Evolutionary conservation across 2,888 invertebrate species (phyloP).

Genomic region (Gibbula magus): DNA sequence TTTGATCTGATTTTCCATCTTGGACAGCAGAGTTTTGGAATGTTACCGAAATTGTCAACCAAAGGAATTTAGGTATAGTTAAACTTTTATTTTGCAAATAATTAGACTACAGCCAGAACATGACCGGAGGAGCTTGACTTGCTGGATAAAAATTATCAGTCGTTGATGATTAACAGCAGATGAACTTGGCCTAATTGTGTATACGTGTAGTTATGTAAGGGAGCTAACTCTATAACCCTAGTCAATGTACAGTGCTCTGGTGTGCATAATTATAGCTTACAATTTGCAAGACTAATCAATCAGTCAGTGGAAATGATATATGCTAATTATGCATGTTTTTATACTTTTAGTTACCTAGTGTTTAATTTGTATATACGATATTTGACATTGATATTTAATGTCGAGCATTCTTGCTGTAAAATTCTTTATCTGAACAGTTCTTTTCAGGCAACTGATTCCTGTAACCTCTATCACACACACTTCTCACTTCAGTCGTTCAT

Average conservation of each 20-base stretch:
- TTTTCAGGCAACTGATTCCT: neutral
- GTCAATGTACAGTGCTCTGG: conserved; percentile 7
- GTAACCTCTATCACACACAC: too few relatives aligned
- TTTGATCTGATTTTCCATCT: too few relatives aligned
- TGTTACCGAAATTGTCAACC: too few relatives aligned
- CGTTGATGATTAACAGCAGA: too few relatives aligned
- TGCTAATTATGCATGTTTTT: neutral
- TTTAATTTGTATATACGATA: neutral
- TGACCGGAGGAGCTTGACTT: too few relatives aligned
- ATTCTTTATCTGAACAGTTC: neutral
- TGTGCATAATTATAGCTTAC: neutral
- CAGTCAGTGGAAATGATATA: neutral
- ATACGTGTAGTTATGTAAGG: neutral
- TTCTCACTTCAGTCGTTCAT: too few relatives aligned
- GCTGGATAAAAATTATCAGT: too few relatives aligned
- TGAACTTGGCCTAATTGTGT: too few relatives aligned
- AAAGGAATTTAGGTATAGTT: too few relatives aligned
- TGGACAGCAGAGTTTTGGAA: too few relatives aligned
- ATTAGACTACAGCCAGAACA: too few relatives aligned
- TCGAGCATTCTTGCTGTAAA: neutral
- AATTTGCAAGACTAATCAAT: neutral
- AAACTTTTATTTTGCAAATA: too few relatives aligned
- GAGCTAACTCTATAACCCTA: conserved; percentile 5
- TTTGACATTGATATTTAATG: neutral
- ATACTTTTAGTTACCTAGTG: neutral